Percentiles rank a stretch among this genome's conserved stretches.
Conservation (phyloP, 2,888 invertebrate species). For the Hirtodrosophila trivittata region DNA sequence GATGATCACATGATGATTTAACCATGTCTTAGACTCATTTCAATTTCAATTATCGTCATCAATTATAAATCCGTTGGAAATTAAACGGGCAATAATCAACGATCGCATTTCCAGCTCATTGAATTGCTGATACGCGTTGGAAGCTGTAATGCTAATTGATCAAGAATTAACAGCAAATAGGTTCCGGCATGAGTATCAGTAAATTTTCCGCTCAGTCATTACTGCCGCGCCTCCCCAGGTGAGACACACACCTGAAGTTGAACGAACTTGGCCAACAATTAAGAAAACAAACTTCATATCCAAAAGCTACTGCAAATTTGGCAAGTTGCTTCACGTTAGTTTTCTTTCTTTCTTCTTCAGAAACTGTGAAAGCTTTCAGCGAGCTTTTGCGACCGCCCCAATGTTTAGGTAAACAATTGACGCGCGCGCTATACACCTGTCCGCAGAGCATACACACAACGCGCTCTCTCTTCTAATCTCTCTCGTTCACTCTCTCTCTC, state of each 20-base stretch:
- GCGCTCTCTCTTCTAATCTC: neutral
- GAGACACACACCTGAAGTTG: conserved; percentile 42
- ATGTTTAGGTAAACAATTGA: conserved; percentile 41
- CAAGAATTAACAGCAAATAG: conserved; percentile 33
- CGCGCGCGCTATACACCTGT: conserved; percentile 44
- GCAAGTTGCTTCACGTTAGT: conserved; percentile 10
- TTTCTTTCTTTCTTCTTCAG: neutral
- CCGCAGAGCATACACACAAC: conserved; percentile 11
- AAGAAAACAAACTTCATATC: conserved; percentile 27
- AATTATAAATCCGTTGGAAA: conserved; percentile 14
- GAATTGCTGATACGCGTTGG: conserved; percentile 23
- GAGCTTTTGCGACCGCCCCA: conserved; percentile 26
- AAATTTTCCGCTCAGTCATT: conserved; percentile 13
- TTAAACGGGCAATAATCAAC: conserved; percentile 24
- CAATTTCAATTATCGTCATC: conserved; percentile 20
- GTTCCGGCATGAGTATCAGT: conserved; percentile 34
- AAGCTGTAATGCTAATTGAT: conserved; percentile 21
- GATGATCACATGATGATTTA: conserved; percentile 40
- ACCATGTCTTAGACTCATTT: conserved; percentile 31
- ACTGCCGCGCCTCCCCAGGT: conserved; percentile 23
- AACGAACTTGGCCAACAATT: conserved; percentile 36
- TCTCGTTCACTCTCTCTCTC: neutral
- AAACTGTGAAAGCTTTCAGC: conserved; percentile 23
- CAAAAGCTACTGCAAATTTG: conserved; percentile 23
- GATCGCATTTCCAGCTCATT: conserved; percentile 37